Conservation (phyloP, 1,140 invertebrate genomes). For the Drosophila pachea region DNA sequence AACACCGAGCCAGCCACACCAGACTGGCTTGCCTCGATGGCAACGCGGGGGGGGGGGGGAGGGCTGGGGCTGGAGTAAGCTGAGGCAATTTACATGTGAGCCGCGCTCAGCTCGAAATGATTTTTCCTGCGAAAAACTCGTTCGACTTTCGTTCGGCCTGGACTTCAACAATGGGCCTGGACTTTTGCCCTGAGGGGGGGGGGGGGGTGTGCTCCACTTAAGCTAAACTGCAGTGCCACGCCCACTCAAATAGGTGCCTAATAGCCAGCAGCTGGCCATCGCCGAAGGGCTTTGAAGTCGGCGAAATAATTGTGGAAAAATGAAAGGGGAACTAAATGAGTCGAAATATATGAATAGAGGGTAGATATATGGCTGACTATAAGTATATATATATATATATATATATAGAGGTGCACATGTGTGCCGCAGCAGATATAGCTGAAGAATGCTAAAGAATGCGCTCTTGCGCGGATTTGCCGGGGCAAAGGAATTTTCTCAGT, state of each 20-base stretch:
- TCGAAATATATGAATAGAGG: too few relatives aligned
- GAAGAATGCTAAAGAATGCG: too few relatives aligned
- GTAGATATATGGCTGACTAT: too few relatives aligned
- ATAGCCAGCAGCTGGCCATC: background rate
- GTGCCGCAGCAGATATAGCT: too few relatives aligned
- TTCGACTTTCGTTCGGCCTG: too few relatives aligned
- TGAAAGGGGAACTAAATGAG: background rate
- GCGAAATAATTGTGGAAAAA: background rate
- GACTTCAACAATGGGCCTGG: background rate
- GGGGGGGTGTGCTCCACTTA: background rate
- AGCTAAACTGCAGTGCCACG: background rate
- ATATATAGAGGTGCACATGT: too few relatives aligned
- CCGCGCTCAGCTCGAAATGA: background rate
- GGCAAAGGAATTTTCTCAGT: too few relatives aligned
- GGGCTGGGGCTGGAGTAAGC: background rate
- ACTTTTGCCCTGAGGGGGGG: conserved; percentile 2
- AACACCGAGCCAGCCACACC: conserved; percentile 38
- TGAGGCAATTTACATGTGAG: conserved; percentile 19
- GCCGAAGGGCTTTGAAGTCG: background rate
- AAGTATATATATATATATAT: too few relatives aligned
- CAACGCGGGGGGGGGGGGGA: background rate
- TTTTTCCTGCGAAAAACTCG: background rate
- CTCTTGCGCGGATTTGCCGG: too few relatives aligned
- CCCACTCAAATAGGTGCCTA: background rate
- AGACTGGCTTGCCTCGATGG: background rate